Evolutionary conservation across 2,888 invertebrate genomes (phyloP), one percentile per base, ranked within the genome.

Genomic region (Pseudolycoriella hygida): DNA sequence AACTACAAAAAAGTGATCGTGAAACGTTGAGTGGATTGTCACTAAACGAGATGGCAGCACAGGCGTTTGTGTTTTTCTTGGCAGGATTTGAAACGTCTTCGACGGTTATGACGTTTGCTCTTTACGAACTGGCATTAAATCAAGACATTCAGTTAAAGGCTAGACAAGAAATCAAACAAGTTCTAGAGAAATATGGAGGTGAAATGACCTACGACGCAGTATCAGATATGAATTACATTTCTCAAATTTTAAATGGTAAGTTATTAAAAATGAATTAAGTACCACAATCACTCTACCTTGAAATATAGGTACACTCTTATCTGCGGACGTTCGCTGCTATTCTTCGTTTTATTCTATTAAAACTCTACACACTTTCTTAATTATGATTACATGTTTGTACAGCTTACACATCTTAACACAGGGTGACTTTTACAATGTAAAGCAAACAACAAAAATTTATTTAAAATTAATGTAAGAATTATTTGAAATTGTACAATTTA

Each of bases 81-180:
- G 70, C 61, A 8, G 69, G 69, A 0, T 69, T 64, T 49, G 69
- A 68, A 50, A 68, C 68, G 1, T 64, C 62, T 37, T 62, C 69
- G 1, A 61, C 65, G 0, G 61, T 66, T 0, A 56, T 68, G 50
- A 48, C 61, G 1, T 67, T 60, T 40, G 49, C 61, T 31, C 48
- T 64, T 10, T 63, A 64, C 46, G 55, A 63, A 48, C 48, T 69
- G 11, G 66, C 67, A 1, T 40, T 53, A 3, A 58, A 68, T 50
- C 61, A 57, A 12, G 55, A 64, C 1, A 50, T 68, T 1, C 69
- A 69, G 54, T 54, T 61, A 53, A 54, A 58, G 52, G 40, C 66
- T 4, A 45, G 52, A 15, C 45, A 49, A 31, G 60, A 59, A 50
- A 60, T 68, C 17, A 59, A 62, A n/a, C 49, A 50, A 20, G 53